These are phyloP conservation scores for Apteryx mantelli DNA, from an alignment of 2,113 vertebrate genomes.

Conservation along the genomic window DNA sequence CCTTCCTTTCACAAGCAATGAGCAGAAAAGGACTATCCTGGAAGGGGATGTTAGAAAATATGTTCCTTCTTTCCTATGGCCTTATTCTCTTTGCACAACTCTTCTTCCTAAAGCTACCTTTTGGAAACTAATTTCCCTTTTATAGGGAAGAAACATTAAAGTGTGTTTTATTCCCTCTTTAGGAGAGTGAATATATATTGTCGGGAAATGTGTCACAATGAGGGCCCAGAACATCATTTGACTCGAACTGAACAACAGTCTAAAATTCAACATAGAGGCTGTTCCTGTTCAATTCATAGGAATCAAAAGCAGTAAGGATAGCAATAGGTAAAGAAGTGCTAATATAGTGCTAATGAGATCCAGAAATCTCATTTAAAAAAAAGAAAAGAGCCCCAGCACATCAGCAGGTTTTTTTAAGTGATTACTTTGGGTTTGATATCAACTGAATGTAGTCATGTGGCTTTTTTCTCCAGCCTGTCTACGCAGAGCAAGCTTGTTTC, in stretches of 20 bases:
- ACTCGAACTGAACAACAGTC: background rate
- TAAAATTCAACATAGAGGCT: background rate
- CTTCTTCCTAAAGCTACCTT: background rate
- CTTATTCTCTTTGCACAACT: background rate
- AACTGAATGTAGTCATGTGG: background rate
- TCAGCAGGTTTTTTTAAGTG: background rate
- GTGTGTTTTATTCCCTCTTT: background rate
- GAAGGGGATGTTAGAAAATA: background rate
- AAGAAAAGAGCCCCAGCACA: background rate
- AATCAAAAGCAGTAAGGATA: background rate
- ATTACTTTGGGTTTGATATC: background rate
- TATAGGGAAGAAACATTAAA: background rate
- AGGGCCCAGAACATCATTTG: background rate
- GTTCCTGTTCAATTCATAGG: background rate
- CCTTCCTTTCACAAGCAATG: background rate
- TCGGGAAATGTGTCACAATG: background rate
- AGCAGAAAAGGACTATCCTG: background rate
- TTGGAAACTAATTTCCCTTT: background rate
- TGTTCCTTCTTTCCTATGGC: background rate
- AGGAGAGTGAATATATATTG: rapidly evolving
- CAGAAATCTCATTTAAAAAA: no score
- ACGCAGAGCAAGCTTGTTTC: background rate
- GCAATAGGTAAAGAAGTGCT: background rate
- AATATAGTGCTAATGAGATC: background rate
- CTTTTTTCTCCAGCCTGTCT: background rate